Base-by-base conservation (phyloP, 2,113 vertebrate genomes). In the Gallinago media region DNA sequence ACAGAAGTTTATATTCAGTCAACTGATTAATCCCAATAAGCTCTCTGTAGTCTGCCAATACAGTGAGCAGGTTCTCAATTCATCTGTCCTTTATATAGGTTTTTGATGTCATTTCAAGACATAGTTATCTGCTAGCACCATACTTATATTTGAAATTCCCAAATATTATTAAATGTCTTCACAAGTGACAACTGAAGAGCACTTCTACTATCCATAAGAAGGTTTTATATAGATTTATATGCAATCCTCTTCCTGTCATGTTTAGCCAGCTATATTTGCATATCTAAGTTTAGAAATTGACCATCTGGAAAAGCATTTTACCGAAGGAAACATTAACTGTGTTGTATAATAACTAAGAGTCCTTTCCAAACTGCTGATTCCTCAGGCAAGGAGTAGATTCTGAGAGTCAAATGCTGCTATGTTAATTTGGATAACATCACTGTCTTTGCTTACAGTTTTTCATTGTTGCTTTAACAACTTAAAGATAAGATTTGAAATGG, bases 301-400 rank as follows among this genome's bases (percentile, higher is more conserved):
- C 81, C 88, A 95, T 94, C 85, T 96, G 85, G 91, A 88, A 56
- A 66, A 67, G 19, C 22, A 50, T 95, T 88, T 89, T 90, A 72
- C 62, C 66, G 70, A 92, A 92, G 56, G 82, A 93, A 95, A 66
- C 12, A 34, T 58, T 79, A 80, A 76, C 44, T 52, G 4, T 61
- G 46, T 89, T 91, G 58, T 77, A 38, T 86, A 95, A 93, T 81
- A 88, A 90, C 22, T 52, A 67, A 65, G 19, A 79, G 8, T 50
- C 32, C 32, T 95, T 90, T 92, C 84, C 84, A 86, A 91, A 86
- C 32, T 87, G 17, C 55, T 73, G 65, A 67, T 14, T 87, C 73
- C 87, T 91, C 34, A 72, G 87, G 92, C 62, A 85, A 85, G 19
- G 38, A 85, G 78, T 55, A 85, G 31, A 78, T 81, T 86, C 56